Conservation (phyloP, 2,113 vertebrate species). For the Perognathus longimembris region DNA sequence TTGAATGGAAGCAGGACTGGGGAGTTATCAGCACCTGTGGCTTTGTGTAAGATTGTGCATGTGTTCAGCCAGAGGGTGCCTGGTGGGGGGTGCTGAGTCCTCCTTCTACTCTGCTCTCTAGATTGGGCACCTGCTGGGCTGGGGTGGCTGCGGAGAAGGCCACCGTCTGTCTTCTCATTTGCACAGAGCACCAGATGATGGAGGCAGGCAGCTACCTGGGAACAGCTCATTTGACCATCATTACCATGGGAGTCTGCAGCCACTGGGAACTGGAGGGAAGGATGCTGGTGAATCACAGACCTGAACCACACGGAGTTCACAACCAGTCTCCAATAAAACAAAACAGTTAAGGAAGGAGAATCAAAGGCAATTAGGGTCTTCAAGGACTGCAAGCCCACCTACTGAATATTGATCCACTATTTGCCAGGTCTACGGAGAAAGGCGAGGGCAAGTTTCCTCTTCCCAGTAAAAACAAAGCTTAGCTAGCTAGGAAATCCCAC, state of each 20-base stretch:
- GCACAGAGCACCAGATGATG: background rate
- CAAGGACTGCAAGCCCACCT: background rate
- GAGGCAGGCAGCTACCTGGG: rapidly evolving
- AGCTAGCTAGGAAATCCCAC: background rate
- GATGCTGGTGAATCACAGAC: background rate
- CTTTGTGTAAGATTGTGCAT: background rate
- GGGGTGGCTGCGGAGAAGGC: background rate
- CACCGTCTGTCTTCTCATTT: background rate
- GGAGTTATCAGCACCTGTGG: background rate
- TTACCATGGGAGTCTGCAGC: background rate
- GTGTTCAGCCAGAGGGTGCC: background rate
- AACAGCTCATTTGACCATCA: background rate
- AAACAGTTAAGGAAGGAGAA: background rate
- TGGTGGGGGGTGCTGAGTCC: background rate
- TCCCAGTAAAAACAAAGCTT: background rate
- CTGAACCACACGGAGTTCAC: background rate
- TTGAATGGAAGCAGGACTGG: background rate
- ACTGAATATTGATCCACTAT: constrained; percentile 4
- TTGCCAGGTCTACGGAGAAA: constrained; percentile 39
- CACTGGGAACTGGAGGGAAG: rapidly evolving
- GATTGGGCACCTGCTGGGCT: background rate
- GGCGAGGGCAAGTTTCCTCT: background rate
- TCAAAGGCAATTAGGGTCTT: constrained; percentile 57
- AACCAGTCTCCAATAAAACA: background rate
- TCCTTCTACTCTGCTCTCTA: background rate